Percentiles rank a stretch among this genome's conserved stretches.
These are phyloP conservation scores for Paratilapia polleni DNA, from an alignment of 2,113 vertebrate genomes.

Conservation along the genomic window DNA sequence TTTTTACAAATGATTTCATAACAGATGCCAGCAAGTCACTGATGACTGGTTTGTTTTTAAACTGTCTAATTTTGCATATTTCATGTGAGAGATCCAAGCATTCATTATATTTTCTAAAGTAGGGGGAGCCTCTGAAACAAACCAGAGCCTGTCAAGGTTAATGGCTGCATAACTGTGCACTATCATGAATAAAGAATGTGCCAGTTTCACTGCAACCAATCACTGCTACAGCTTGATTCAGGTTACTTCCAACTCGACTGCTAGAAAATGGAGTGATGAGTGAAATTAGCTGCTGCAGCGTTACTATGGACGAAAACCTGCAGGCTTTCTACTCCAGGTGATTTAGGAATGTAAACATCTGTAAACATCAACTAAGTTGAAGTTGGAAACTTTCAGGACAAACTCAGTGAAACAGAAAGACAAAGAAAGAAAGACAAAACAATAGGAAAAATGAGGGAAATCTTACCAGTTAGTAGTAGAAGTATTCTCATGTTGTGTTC, in stretches of 20 bases:
- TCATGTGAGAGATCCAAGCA: neutral
- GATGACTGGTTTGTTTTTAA: no score
- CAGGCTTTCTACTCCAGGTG: neutral
- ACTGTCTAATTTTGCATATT: neutral
- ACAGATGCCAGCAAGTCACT: neutral
- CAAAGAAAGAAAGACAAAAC: neutral
- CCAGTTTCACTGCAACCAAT: neutral
- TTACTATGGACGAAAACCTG: neutral
- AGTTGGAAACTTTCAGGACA: neutral
- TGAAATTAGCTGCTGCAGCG: no score
- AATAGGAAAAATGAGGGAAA: neutral
- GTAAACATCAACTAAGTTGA: neutral
- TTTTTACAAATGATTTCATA: neutral
- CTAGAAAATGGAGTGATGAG: neutral
- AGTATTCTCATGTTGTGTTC: slow-evolving; percentile 63
- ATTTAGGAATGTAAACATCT: neutral
- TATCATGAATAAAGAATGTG: slow-evolving; percentile 5
- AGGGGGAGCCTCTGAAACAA: no score
- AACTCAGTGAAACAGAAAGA: neutral
- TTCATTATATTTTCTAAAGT: no score
- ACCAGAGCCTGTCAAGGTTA: neutral
- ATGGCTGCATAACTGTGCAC: slow-evolving; percentile 7
- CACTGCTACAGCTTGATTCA: neutral
- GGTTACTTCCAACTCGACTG: neutral
- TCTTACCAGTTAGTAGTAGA: slow-evolving; percentile 74